Evolutionary conservation across 2,888 invertebrate species (phyloP).

Genomic region (Plagodis dolabraria): DNA sequence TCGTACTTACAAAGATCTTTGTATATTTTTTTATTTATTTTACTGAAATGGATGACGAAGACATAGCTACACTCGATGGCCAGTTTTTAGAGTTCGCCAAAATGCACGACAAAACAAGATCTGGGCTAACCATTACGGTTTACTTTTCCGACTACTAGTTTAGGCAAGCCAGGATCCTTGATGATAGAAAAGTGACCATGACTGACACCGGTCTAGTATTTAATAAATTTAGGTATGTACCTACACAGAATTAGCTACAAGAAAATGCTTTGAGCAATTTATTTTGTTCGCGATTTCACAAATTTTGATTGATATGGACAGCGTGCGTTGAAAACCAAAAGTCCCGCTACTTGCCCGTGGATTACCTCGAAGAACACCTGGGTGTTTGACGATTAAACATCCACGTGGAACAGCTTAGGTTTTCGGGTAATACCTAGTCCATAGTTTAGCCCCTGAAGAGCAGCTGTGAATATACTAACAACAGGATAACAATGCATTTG

Average conservation of each 20-base stretch:
- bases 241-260: background rate
- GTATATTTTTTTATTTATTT: background rate
- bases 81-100: conserved; percentile 63
- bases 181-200: conserved; percentile 72
- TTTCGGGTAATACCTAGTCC: no score
- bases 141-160: conserved; percentile 71
- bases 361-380: no score
- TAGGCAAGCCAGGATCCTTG: conserved; percentile 66
- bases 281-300: no score
- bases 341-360: no score
- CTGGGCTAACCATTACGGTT: conserved; percentile 62
- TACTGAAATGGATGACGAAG: conserved; percentile 61
- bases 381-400: no score
- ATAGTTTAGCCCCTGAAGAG: no score
- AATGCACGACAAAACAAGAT: conserved; percentile 56
- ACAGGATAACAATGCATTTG: no score
- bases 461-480: no score
- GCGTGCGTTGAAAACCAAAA: no score
- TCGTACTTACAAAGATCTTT: background rate
- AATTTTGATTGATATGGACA: no score
- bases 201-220: conserved; percentile 71
- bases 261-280: no score
- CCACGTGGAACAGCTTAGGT: no score
- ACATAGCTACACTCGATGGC: conserved; percentile 64
- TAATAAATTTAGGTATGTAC: conserved; percentile 55